A percentile compares a stretch with the other conserved stretches of the same genome.
phyloP scores from a whole-genome alignment of 2,888 invertebrate species.

The Phalera bucephala region DNA sequence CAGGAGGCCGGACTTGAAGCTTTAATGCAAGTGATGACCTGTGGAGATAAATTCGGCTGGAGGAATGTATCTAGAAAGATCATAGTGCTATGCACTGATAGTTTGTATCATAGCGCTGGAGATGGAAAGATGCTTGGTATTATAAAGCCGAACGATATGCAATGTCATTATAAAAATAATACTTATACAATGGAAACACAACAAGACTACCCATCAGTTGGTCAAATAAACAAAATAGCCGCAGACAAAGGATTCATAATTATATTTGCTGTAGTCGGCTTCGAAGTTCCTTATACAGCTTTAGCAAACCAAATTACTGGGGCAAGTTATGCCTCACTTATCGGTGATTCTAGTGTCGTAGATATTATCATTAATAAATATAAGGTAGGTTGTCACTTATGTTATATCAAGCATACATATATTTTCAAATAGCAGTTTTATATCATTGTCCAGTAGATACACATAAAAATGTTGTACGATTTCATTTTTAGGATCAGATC shows the following conservation, averaged over 20 bases:
- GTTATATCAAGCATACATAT: too few relatives aligned
- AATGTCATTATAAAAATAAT: conserved; percentile 83
- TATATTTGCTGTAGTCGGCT: conserved; percentile 86
- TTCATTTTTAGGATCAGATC: conserved; percentile 41
- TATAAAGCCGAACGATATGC: conserved; percentile 86
- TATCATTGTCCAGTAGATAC: background rate
- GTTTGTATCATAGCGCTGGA: conserved; percentile 90
- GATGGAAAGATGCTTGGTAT: conserved; percentile 90
- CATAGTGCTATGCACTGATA: conserved; percentile 91
- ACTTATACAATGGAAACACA: conserved; percentile 78
- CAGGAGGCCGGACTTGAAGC: conserved; percentile 95
- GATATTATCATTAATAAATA: conserved; percentile 87
- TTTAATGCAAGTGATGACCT: conserved; percentile 92
- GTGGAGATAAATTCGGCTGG: conserved; percentile 89
- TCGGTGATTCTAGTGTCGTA: conserved; percentile 82
- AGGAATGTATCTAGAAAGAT: conserved; percentile 87
- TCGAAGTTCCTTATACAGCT: conserved; percentile 66
- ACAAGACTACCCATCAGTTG: conserved; percentile 91
- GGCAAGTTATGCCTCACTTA: conserved; percentile 82
- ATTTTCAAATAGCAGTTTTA: too few relatives aligned
- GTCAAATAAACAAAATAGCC: conserved; percentile 85
- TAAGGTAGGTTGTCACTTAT: conserved; percentile 66
- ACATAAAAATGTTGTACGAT: conserved; percentile 1
- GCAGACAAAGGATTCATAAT: conserved; percentile 88
- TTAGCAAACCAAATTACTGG: conserved; percentile 85